Percentiles rank a stretch among this genome's conserved stretches.
Conservation (phyloP, 1,140 invertebrate genomes). For the Anagrus nilaparvatae region DNA sequence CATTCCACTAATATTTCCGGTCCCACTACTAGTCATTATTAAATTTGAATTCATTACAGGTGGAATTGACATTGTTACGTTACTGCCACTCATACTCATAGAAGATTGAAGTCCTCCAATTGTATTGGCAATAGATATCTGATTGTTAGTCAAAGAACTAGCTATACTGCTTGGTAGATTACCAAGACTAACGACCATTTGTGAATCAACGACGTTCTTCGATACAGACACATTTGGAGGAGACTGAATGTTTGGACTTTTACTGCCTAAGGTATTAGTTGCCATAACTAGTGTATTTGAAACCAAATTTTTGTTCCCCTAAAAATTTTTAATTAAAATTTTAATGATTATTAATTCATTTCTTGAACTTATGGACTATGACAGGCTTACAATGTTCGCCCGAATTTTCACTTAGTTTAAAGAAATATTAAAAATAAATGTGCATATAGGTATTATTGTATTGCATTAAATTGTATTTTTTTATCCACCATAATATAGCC, state of each 20-base stretch:
- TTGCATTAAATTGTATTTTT: too few species aligned
- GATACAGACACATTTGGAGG: slow-evolving; percentile 63
- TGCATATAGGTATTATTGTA: too few species aligned
- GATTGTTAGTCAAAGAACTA: slow-evolving; percentile 44
- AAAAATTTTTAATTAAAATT: slow-evolving; percentile 18
- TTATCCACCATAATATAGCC: too few species aligned
- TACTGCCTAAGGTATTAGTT: slow-evolving; percentile 61
- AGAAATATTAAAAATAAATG: too few species aligned
- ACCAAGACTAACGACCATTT: slow-evolving; percentile 46
- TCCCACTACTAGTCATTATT: slow-evolving; percentile 41
- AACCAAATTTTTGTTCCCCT: slow-evolving; percentile 65
- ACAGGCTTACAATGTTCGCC: too few species aligned
- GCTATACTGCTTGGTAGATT: slow-evolving; percentile 50
- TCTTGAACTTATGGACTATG: too few species aligned
- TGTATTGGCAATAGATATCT: slow-evolving; percentile 48
- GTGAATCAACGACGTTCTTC: slow-evolving; percentile 46
- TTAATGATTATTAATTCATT: not conserved
- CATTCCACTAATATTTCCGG: slow-evolving; percentile 44
- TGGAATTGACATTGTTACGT: slow-evolving; percentile 48
- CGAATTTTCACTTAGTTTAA: too few species aligned
- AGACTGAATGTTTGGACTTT: slow-evolving; percentile 71
- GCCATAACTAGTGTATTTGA: slow-evolving; percentile 57
- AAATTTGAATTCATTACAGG: slow-evolving; percentile 48
- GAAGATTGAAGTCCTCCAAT: slow-evolving; percentile 42
- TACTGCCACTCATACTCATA: slow-evolving; percentile 52